Evolutionary conservation across 2,113 vertebrate species (phyloP).

Genomic region (Plotosus lineatus): DNA sequence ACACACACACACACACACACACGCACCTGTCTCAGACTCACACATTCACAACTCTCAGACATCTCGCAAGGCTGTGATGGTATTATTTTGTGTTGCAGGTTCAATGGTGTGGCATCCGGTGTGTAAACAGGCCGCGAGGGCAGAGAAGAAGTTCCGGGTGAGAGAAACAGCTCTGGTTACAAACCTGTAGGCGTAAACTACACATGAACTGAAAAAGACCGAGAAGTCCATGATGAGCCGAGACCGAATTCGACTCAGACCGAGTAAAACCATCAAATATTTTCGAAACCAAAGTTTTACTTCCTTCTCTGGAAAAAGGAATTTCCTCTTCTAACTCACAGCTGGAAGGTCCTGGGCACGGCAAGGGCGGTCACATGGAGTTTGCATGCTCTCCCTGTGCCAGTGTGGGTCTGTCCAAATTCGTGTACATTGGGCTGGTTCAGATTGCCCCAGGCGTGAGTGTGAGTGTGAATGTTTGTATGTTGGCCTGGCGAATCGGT

Average conservation of each 20-base stretch:
- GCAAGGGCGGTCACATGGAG: too few species aligned
- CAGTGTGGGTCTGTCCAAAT: too few species aligned
- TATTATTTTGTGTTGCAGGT: constrained; percentile 70
- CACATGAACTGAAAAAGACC: not conserved
- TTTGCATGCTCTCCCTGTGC: too few species aligned
- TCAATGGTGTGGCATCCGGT: constrained; percentile 95
- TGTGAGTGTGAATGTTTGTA: too few species aligned
- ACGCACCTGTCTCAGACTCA: not conserved
- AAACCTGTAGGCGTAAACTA: not conserved
- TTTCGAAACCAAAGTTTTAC: not conserved
- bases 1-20: too few species aligned
- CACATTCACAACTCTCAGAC: not conserved
- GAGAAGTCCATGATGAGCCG: not conserved
- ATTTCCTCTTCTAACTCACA: not conserved
- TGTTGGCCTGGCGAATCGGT: too few species aligned
- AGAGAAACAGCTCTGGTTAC: constrained; percentile 58
- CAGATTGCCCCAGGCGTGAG: too few species aligned
- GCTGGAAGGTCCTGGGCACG: too few species aligned
- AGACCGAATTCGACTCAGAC: not conserved
- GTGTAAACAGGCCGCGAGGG: constrained; percentile 91
- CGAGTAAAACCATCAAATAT: not conserved
- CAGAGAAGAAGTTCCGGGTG: constrained; percentile 94
- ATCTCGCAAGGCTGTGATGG: not conserved
- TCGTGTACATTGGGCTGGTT: too few species aligned
- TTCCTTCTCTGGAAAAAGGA: not conserved